Base-by-base conservation (phyloP, 2,797 vertebrate species). In the Carcharodon carcharias region DNA sequence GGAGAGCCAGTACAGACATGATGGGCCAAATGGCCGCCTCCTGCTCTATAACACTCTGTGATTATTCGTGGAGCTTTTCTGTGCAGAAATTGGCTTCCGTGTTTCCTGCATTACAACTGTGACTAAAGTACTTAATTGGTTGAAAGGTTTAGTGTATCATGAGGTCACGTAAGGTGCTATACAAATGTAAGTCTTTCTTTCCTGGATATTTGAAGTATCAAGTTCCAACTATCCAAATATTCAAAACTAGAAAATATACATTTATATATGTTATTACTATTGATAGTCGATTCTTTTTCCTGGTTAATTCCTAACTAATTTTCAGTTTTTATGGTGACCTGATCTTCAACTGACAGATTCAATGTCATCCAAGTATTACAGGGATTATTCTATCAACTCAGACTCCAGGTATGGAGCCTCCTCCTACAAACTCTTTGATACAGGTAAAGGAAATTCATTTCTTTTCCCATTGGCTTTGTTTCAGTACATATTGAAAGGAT, bases 401-500 rank as follows among this genome's bases (percentile, higher is more conserved):
- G 23, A 50, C 3, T 56, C 0, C 89, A 61, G 16, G 35, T 16
- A 63, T 61, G 26, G 56, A n/a, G 28, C 56, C 58, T n/a, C 56
- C 58, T n/a, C 71, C 31, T 11, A n/a, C 31, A 8, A 92, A 92
- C 91, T 21, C 65, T 93, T 67, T 40, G 67, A 65, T 26, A 40
- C 26, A 67, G 91, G 26, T 40, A 40, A 40, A 23, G 16, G 58
- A 63, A 65, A 65, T 40, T 65, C 91, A 65, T 63, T 93, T 93
- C 21, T 65, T 21, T 16, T 11, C 26, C 23, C 31, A 77, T 85
- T 93, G 91, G 91, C n/a, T 93, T 65, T 45, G 61, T 45, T 40
- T 93, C 91, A 67, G 26, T 45, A 93, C 63, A 93, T 67, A 61
- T 93, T 93, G 91, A 93, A 93, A 65, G 40, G 63, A 93, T 93